Base-by-base conservation (phyloP, 2,113 vertebrate species). In the Chionodraco myersi region DNA sequence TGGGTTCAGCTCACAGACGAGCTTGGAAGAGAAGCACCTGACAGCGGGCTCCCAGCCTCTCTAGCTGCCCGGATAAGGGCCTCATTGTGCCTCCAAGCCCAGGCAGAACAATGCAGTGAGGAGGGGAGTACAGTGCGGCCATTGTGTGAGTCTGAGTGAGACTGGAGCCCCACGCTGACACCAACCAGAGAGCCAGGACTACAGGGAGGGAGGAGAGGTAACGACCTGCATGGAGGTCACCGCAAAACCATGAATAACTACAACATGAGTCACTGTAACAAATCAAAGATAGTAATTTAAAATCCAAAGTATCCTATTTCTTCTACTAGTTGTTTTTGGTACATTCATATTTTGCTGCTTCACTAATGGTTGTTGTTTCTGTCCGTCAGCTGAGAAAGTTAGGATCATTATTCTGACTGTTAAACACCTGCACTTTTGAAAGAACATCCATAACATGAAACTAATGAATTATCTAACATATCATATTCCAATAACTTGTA, bases 81-180 rank as follows among this genome's bases (percentile, higher is more conserved):
- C 68, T 86, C 86, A 90, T 95, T 95, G 94, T 95, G 72, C 74
- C 67, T 66, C 76, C 51, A 8, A 72, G 71, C 54, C 65, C 21
- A 79, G 81, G 66, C 69, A 86, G 85, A 79, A 94, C 89, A 93
- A 93, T 89, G 70, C 81, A 15, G 83, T 10, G 77, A 79, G 84
- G 77, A 79, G 84, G 16, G 76, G 56, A 84, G 80, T 34, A 95
- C 94, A 95, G 91, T 86, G 88, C 45, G 13, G 49, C 73, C 89
- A 90, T 94, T 95, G 94, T 95, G 90, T 84, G 58, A 34, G 7
- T 11, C 79, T 79, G 66, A 44, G 83, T 45, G 82, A 90, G 86
- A 91, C 86, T 79, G 90, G 92, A 94, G 84, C 92, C 86, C 82
- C 18, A 82, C 73, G 15, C 82, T 72, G 81, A 83, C 85, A 64